Base-by-base conservation (phyloP, 2,888 invertebrate species). In the Cataglyphis rosenhaueri region DNA sequence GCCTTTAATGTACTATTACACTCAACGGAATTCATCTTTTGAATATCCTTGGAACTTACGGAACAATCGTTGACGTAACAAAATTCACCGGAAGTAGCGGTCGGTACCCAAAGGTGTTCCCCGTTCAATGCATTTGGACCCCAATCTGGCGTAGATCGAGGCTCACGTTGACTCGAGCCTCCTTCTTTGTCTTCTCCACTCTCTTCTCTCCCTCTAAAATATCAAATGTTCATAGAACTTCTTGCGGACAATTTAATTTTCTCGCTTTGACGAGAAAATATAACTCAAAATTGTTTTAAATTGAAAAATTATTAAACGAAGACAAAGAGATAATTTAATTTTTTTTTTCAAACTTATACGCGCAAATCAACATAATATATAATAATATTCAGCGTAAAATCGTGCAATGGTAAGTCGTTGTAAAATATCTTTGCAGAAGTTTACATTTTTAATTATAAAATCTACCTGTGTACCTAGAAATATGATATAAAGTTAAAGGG, bases 1-100 rank as follows among this genome's bases (percentile, higher is more conserved):
- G 6, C 6, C 6, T 52, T 52, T 52, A 48, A 15, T 3, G 12
- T 0, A 44, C 3, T 15, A 41, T 3, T 44, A 44, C 12, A 44
- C 15, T 12, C 52, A 44, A 44, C 10, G 5, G n/a, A 44, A 62
- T 32, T 12, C 21, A 3, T 48, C 57, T 35, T 32, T 15, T 18
- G n/a, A 2, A 3, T 21, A 35, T 59, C 21, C 25, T 32, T 10
- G 9, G 0, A 1, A 95, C 96, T 95, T 95, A 98, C 98, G 95
- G 97, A 96, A 94, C 99, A 99, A 93, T 98, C 98, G 89, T 98
- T 98, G 78, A 98, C 97, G 94, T 98, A 98, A 95, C 99, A 99
- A 94, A 98, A 97, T 95, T 99, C 99, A 35, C 98, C 98, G 71
- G 98, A 98, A 81, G 97, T 97, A 82, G 98, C 97, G 78, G 98